Evolutionary conservation across 2,113 vertebrate genomes (phyloP), one percentile per base, ranked within the genome.

Genomic region (Maccullochella peelii): DNA sequence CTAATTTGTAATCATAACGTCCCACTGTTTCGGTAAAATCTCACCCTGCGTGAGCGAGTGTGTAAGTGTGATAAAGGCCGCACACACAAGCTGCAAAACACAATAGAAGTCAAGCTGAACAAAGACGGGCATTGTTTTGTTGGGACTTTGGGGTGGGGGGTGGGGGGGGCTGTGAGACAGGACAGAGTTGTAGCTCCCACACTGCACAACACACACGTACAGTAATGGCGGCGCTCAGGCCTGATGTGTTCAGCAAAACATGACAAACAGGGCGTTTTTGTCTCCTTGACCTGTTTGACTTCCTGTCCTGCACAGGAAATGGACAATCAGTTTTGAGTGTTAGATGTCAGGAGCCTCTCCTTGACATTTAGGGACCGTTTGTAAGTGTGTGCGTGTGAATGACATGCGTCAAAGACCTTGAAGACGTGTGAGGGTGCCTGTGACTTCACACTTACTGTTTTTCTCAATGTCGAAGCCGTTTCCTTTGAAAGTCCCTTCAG

Each of bases 71-170:
- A n/a, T 75, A 18, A 70, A 61, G 67, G 82, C 76, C 77, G 80
- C 87, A 68, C 67, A 59, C 69, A n/a, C 25, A 50, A 70, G 8
- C 18, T n/a, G 30, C 59, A 44, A 11, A 55, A 67, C 40, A 72
- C 47, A 88, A 89, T n/a, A 21, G 77, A 25, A 66, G 69, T 66
- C 36, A 20, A 71, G 20, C 87, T 67, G 70, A 90, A 94, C 92
- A 94, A 93, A 92, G 87, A 57, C 33, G 40, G 57, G 42, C 77
- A 91, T 93, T 94, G 92, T 94, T 90, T 81, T 87, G 78, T 65
- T 67, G 71, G 63, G 55, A 55, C 75, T 72, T 54, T 55, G 4
- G 42, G 2, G 16, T 16, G 15, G 23, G 10, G 40, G 61, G 86
- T 52, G 38, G 49, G 50, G 38, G 27, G 15, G 50, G 52, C 83